Conservation (phyloP, 2,888 invertebrate species). For the Lasioglossum morio region DNA sequence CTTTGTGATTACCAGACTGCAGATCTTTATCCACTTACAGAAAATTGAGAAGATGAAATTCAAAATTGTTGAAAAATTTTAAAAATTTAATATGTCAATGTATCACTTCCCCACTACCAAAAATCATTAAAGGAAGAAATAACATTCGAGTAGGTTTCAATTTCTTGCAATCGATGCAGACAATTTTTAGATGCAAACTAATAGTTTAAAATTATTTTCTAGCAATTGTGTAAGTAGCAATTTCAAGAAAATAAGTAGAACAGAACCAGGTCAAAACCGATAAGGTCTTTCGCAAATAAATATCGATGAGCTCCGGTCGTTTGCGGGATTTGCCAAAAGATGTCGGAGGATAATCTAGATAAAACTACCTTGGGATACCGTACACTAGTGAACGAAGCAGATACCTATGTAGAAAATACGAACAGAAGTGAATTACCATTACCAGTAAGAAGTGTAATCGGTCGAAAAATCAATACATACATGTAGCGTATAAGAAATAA, state of each 20-base stretch:
- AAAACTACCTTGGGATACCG: slow-evolving; percentile 37
- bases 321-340: slow-evolving; percentile 55
- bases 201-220: neutral
- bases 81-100: too few species aligned
- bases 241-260: neutral
- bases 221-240: neutral
- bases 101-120: too few species aligned
- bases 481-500: neutral
- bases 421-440: neutral
- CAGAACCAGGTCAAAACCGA: slow-evolving; percentile 51
- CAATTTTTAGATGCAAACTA: too few species aligned
- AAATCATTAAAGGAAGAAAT: too few species aligned
- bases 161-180: too few species aligned
- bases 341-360: slow-evolving; percentile 52
- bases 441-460: neutral
- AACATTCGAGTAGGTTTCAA: too few species aligned
- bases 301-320: slow-evolving; percentile 50
- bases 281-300: slow-evolving; percentile 50
- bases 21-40: too few species aligned
- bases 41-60: too few species aligned
- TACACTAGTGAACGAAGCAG: neutral
- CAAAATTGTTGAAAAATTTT: too few species aligned
- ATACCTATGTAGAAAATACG: neutral
- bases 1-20: neutral
- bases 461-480: neutral